phyloP scores from a whole-genome alignment of 2,888 invertebrate species.

The Diarsia mendica region DNA sequence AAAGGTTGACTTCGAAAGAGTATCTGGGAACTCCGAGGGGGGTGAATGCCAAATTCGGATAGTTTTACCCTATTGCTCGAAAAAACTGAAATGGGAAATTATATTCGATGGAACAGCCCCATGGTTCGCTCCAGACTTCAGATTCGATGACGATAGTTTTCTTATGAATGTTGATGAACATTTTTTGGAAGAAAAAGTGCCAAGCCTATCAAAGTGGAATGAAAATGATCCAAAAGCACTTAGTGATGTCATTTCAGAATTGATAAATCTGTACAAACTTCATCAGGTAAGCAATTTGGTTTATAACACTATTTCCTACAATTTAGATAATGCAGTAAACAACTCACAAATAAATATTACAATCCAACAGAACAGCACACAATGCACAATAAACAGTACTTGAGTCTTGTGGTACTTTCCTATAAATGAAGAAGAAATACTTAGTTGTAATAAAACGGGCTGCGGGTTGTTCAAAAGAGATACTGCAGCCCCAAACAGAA shows the following conservation, averaged over 20 bases:
- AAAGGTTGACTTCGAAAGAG: constrained; percentile 86
- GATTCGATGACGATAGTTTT: constrained; percentile 93
- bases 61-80: constrained; percentile 93
- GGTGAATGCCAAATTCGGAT: constrained; percentile 91
- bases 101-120: constrained; percentile 92
- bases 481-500: too few relatives aligned
- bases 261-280: constrained; percentile 91
- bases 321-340: not conserved
- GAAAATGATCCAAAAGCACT: constrained; percentile 90
- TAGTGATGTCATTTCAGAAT: constrained; percentile 91
- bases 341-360: not conserved
- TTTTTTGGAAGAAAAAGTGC: constrained; percentile 87
- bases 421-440: not conserved
- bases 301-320: not conserved
- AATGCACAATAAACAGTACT: not conserved
- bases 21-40: constrained; percentile 77
- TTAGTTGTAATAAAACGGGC: not conserved
- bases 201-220: constrained; percentile 92
- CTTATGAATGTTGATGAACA: constrained; percentile 90
- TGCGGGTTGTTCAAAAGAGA: too few relatives aligned
- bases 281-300: constrained; percentile 89
- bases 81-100: constrained; percentile 92
- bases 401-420: not conserved
- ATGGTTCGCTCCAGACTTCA: constrained; percentile 93
- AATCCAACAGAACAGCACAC: not conserved